These are phyloP conservation scores for Probosciger aterrimus DNA, from an alignment of 2,113 vertebrate genomes.

Conservation along the genomic window DNA sequence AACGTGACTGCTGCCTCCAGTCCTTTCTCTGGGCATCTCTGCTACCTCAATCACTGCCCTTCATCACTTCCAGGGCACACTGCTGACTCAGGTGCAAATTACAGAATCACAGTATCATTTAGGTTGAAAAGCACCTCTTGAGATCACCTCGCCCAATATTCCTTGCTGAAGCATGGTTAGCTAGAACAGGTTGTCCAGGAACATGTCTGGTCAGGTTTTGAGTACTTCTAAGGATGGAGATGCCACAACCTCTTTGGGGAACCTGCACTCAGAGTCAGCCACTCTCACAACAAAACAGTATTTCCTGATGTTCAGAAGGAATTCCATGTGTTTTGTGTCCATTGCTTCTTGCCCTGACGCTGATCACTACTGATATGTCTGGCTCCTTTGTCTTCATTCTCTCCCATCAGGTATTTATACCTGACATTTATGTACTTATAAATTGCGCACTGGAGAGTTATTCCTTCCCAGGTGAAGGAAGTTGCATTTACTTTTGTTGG, in stretches of 20 bases:
- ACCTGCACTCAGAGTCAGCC: neutral
- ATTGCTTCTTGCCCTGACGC: neutral
- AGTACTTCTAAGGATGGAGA: neutral
- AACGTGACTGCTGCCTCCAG: neutral
- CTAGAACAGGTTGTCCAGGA: neutral
- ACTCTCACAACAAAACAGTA: neutral
- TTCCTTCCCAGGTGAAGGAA: neutral
- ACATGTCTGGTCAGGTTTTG: neutral
- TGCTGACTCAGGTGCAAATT: neutral
- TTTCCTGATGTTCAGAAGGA: neutral
- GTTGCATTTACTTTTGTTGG: neutral
- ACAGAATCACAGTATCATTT: neutral
- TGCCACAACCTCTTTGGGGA: neutral
- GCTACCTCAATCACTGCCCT: neutral
- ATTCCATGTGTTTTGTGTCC: neutral
- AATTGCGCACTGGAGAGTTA: neutral
- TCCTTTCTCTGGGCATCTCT: neutral
- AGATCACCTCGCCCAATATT: neutral
- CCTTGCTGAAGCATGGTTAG: neutral
- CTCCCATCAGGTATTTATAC: neutral
- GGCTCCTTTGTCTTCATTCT: neutral
- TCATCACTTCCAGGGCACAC: neutral
- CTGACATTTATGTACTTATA: neutral
- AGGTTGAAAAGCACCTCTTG: neutral
- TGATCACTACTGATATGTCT: neutral